Conservation (phyloP, 2,888 invertebrate genomes). For the Desoria tigrina region DNA sequence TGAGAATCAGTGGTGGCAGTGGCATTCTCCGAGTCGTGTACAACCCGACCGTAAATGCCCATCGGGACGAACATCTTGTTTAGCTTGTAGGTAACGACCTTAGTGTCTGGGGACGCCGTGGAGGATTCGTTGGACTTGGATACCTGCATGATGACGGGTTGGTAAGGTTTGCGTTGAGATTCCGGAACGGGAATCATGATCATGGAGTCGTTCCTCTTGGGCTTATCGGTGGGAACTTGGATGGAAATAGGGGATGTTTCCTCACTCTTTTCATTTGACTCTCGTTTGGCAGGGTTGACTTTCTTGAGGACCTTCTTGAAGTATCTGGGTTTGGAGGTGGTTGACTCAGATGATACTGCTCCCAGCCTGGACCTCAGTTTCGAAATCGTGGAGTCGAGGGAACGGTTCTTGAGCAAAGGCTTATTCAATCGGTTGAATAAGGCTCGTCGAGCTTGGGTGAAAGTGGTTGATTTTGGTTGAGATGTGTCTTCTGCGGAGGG, state of each 20-base stretch:
- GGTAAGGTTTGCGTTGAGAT: conserved; percentile 45
- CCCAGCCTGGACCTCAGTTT: conserved; percentile 2
- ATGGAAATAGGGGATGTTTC: too few relatives aligned
- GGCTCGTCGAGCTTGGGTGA: background rate
- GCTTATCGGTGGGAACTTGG: background rate
- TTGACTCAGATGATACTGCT: background rate
- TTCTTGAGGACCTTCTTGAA: background rate
- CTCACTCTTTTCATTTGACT: too few relatives aligned
- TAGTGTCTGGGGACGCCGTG: conserved; percentile 27
- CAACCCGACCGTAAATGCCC: conserved; percentile 49
- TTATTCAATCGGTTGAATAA: background rate
- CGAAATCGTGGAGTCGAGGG: background rate
- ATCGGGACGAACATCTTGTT: conserved; percentile 52
- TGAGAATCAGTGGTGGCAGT: too few relatives aligned
- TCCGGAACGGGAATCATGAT: conserved; percentile 49
- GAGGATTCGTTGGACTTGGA: conserved; percentile 21
- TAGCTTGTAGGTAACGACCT: conserved; percentile 44
- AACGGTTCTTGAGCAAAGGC: background rate
- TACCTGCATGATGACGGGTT: conserved; percentile 41
- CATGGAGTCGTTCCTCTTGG: conserved; percentile 2
- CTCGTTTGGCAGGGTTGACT: too few relatives aligned
- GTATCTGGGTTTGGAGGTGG: background rate
- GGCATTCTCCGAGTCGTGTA: conserved; percentile 32
- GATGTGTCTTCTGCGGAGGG: background rate
- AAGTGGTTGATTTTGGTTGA: background rate